Conservation (phyloP, 2,797 vertebrate genomes). For the Darevskia nairensis region DNA sequence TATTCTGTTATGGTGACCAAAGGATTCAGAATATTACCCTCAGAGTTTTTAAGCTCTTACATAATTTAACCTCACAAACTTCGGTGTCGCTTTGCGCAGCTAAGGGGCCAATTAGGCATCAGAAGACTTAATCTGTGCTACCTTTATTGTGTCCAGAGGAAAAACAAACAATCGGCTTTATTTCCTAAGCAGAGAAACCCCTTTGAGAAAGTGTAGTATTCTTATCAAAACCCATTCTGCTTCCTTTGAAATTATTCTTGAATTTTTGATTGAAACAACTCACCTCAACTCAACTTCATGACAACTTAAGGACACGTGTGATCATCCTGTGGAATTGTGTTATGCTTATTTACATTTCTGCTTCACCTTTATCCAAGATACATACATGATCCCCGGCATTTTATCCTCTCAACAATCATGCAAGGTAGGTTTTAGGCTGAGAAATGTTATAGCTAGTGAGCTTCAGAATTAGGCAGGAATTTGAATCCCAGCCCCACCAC, state of each 20-base stretch:
- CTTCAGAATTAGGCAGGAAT: neutral
- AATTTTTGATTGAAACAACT: neutral
- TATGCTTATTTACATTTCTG: neutral
- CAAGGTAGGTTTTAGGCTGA: neutral
- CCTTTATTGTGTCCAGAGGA: neutral
- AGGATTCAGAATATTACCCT: neutral
- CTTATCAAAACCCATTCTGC: neutral
- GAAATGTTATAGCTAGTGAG: neutral
- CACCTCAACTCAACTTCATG: too few species aligned
- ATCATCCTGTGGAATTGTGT: neutral
- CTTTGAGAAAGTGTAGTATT: neutral
- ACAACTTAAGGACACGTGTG: neutral
- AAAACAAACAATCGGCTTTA: neutral
- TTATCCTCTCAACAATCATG: neutral
- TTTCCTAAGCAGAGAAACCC: neutral
- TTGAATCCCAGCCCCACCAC: neutral
- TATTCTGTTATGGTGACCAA: neutral
- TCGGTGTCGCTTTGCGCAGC: neutral
- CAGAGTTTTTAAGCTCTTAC: neutral
- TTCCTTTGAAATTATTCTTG: slow-evolving; percentile 4
- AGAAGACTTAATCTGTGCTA: neutral
- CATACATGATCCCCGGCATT: neutral
- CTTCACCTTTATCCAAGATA: neutral
- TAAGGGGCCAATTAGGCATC: neutral
- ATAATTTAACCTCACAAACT: neutral